Percentiles rank a stretch among this genome's conserved stretches.
Conservation (phyloP, 2,113 vertebrate genomes). For the Pseudorasbora parva region DNA sequence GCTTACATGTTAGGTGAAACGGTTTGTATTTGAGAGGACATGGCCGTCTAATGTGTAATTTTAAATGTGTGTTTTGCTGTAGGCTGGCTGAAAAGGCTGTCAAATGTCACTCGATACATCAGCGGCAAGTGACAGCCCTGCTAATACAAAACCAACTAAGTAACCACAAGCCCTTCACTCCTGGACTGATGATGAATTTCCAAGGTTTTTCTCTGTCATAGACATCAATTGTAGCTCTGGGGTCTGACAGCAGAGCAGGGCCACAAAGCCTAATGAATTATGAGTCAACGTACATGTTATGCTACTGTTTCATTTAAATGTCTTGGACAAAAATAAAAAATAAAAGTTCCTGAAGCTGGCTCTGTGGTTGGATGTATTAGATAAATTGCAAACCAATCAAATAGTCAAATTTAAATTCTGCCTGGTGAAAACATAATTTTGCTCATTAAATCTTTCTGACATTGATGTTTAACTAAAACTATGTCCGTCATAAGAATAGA, state of each 20-base stretch:
- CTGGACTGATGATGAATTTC: constrained; percentile 68
- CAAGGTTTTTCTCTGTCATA: constrained; percentile 38
- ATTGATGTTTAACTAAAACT: background rate
- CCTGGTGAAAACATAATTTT: background rate
- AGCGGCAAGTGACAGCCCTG: constrained; percentile 71
- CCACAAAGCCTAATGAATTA: constrained; percentile 55
- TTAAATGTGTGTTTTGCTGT: constrained; percentile 1
- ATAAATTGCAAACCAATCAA: background rate
- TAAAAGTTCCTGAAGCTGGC: background rate
- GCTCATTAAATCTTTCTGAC: background rate
- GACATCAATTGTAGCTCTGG: constrained; percentile 21
- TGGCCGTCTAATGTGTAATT: background rate
- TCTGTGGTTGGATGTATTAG: background rate
- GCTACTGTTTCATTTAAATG: constrained; percentile 6
- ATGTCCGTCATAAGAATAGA: background rate
- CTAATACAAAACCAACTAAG: constrained; percentile 73
- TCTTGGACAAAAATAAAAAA: background rate
- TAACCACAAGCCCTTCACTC: constrained; percentile 64
- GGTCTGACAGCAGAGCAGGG: constrained; percentile 53
- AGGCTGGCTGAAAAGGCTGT: constrained; percentile 57
- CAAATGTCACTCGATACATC: constrained; percentile 74
- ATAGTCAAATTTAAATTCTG: background rate
- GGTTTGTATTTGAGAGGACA: background rate
- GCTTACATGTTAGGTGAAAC: background rate
- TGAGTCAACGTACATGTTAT: constrained; percentile 25